Percentiles rank a stretch among this genome's conserved stretches.
phyloP scores from a whole-genome alignment of 2,797 vertebrate species.

The Nannoperca obscura region DNA sequence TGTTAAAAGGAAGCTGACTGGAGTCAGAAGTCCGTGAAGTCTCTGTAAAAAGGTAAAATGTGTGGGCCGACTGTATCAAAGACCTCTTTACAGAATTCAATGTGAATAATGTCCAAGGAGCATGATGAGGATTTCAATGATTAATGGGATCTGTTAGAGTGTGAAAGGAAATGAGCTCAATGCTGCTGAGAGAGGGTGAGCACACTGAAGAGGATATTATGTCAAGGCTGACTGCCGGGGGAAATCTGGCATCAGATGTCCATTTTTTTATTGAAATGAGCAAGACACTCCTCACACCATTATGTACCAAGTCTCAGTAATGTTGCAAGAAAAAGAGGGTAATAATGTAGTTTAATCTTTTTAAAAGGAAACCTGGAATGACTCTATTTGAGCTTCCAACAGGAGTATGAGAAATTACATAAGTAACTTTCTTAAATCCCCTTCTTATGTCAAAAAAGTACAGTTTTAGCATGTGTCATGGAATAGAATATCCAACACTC shows the following conservation, averaged over 20 bases:
- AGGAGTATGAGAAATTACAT: background rate
- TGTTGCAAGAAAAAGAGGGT: background rate
- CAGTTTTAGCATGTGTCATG: background rate
- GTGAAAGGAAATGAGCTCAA: slow-evolving; percentile 54
- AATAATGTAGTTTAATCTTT: slow-evolving; percentile 14
- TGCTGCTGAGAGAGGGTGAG: slow-evolving; percentile 36
- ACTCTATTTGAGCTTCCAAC: background rate
- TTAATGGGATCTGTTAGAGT: slow-evolving; percentile 61
- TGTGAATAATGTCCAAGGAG: slow-evolving; percentile 52
- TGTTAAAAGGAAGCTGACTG: background rate
- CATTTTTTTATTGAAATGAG: slow-evolving; percentile 45
- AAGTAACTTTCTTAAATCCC: background rate
- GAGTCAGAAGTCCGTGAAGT: slow-evolving; percentile 13
- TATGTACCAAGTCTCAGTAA: background rate
- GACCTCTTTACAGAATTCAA: slow-evolving; percentile 33
- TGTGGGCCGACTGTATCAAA: slow-evolving; percentile 44
- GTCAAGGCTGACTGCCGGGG: slow-evolving; percentile 46
- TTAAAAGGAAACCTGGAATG: background rate
- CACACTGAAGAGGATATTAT: slow-evolving; percentile 43
- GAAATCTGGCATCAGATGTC: slow-evolving; percentile 54
- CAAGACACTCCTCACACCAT: slow-evolving; percentile 1
- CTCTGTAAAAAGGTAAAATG: slow-evolving; percentile 31
- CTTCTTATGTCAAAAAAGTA: slow-evolving; percentile 1
- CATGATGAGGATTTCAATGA: slow-evolving; percentile 58
- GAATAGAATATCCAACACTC: background rate